Conservation (phyloP, 2,113 vertebrate genomes). For the Ammodytes dubius region DNA sequence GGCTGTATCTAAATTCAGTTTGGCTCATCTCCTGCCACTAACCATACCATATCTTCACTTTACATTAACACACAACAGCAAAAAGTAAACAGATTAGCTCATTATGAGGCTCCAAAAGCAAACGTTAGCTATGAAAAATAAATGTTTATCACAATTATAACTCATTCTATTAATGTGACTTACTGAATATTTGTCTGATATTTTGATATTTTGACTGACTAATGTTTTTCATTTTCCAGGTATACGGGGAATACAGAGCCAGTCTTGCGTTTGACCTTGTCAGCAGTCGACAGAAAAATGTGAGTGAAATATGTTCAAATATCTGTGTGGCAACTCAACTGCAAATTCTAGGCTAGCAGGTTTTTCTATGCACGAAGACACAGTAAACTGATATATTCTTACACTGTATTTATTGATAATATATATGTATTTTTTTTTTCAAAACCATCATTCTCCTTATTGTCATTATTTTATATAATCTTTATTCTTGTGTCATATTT, state of each 20-base stretch:
- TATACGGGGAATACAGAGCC: conserved; percentile 98
- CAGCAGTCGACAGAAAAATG: conserved; percentile 99
- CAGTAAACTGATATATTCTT: not conserved
- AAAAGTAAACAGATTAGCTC: not conserved
- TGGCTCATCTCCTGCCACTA: not conserved
- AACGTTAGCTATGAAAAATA: not conserved
- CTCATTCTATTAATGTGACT: not conserved
- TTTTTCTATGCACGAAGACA: not conserved
- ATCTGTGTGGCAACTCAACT: not conserved
- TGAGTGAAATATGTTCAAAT: conserved; percentile 78
- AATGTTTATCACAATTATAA: not conserved
- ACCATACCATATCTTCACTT: not conserved
- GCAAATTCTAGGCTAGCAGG: not conserved
- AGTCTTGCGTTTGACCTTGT: conserved; percentile 98
- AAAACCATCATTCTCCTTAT: not conserved
- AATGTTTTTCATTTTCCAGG: conserved; percentile 80
- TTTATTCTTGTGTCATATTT: not conserved
- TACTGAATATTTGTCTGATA: conserved; percentile 13
- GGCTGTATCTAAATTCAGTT: not conserved
- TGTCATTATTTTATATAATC: not conserved
- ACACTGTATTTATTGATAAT: not conserved
- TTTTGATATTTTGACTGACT: conserved; percentile 11
- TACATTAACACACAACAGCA: not conserved
- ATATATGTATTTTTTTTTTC: not conserved
- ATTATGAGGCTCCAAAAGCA: not conserved